Percentiles rank a stretch among this genome's conserved stretches.
phyloP scores from a whole-genome alignment of 1,140 invertebrate species.

The Gonioctena quinquepunctata region DNA sequence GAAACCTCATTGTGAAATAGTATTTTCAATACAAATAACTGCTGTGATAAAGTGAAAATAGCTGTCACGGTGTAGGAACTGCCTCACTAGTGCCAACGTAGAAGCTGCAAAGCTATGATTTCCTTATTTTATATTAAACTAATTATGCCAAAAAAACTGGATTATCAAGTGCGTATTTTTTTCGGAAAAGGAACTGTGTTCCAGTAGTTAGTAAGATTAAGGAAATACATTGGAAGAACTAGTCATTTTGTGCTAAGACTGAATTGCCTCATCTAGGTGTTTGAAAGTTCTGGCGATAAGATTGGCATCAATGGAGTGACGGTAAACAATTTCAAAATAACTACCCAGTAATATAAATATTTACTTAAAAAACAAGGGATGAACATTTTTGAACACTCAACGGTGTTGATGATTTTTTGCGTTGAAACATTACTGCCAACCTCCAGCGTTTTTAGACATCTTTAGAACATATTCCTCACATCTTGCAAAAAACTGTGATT shows the following conservation, averaged over 20 bases:
- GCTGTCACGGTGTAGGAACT: conserved; percentile 16
- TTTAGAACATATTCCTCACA: neutral
- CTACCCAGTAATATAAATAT: neutral
- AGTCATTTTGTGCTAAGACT: conserved; percentile 17
- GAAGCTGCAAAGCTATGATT: neutral
- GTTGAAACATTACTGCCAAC: too few species aligned
- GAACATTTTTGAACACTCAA: too few species aligned
- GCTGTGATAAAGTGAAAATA: conserved; percentile 20
- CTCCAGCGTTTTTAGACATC: neutral
- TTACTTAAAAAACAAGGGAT: too few species aligned
- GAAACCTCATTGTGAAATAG: conserved; percentile 28
- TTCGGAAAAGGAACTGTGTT: neutral
- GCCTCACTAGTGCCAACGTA: conserved; percentile 21
- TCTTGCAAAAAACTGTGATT: neutral
- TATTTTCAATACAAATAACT: neutral
- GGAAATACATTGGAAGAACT: neutral
- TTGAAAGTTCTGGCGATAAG: neutral
- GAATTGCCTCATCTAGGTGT: neutral
- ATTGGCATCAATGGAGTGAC: neutral
- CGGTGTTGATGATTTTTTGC: too few species aligned
- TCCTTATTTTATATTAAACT: neutral
- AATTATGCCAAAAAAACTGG: conserved; percentile 18
- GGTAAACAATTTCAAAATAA: neutral
- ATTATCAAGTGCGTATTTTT: neutral
- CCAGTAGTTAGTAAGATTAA: neutral